Base-by-base conservation (phyloP, 2,888 invertebrate genomes). In the Tubulanus polymorphus region DNA sequence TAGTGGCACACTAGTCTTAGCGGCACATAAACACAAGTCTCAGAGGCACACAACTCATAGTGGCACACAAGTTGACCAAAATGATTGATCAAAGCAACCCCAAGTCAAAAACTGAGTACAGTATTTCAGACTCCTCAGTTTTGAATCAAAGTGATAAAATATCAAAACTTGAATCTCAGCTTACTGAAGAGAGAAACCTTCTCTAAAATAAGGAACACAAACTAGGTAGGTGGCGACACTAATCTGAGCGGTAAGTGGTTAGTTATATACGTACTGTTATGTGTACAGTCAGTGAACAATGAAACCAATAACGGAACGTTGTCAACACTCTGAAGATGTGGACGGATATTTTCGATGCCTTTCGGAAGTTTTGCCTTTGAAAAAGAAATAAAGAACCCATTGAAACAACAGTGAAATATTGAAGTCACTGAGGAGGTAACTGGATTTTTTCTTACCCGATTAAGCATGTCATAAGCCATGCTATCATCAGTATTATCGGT, bases 251-350 rank as follows among this genome's bases (percentile, higher is more conserved):
- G 23, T n/a, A n/a, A n/a, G 28, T 8, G 10, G n/a, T 56, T 6
- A 56, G 20, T 3, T 28, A 5, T n/a, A 18, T 8, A 60, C 72
- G 66, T 61, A 77, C 77, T 70, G 57, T 86, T 84, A n/a, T 93
- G 87, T 1, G 90, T 92, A 81, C 96, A 97, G 81, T 99, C 97
- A 0, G 97, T 99, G 80, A 97, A 99, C 12, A 99, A 84, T 0
- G 95, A 95, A 20, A 99, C 97, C 53, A 96, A 85, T 29, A 99
- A 82, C 3, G 99, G 97, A 51, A 99, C 97, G 82, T 97, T 97
- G 81, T 99, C 97, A 52, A 97, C 93, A 64, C 89, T 85, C 75
- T 93, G 91, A 64, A 97, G 86, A 79, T 96, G 96, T 0, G 95
- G 94, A 0, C 95, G 86, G 67, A 97, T 95, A 79, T 95, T 93